Base-by-base conservation (phyloP, 2,113 vertebrate genomes). In the Tor tambroides region DNA sequence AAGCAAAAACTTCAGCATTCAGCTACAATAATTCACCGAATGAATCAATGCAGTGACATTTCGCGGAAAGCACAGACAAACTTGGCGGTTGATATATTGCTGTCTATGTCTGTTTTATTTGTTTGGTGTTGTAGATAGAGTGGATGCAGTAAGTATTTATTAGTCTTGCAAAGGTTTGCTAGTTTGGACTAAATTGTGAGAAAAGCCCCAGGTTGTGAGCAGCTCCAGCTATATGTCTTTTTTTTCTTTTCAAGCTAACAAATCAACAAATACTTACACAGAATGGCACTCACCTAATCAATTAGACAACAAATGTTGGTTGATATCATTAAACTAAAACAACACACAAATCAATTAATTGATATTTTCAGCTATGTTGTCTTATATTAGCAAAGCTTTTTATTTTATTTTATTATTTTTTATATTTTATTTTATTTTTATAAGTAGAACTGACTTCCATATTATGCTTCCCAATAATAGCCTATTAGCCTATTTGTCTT, bases 11-110 rank as follows among this genome's bases (percentile, higher is more conserved):
- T 76, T 83, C 30, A 54, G 82, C 63, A 87, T 78, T 87, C 61
- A 67, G n/a, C 26, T 49, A 54, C 67, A 79, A 90, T 38, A 80
- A 76, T 21, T 74, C 19, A 67, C n/a, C 69, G 61, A 79, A 77
- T 19, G 41, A 49, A 91, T 83, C 86, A 28, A 87, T 77, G 35
- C 72, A 4, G 71, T 87, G 11, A 84, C 69, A 43, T 85, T 61
- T 67, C 28, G 88, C 54, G 15, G 71, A 46, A 77, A 84, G 61
- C 14, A 75, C 81, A 75, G 26, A 86, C 77, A 80, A 80, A 41
- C 12, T 9, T 86, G 21, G 0, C 23, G 17, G 26, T 76, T 17
- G 19, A 85, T 76, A 35, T 74, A 21, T n/a, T 21, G n/a, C 49
- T 80, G 71, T 86, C 61, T 56, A 49, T 43, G 30, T 86, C 63